Base-by-base conservation (phyloP, 2,888 invertebrate species). In the Nymphalis c-album region DNA sequence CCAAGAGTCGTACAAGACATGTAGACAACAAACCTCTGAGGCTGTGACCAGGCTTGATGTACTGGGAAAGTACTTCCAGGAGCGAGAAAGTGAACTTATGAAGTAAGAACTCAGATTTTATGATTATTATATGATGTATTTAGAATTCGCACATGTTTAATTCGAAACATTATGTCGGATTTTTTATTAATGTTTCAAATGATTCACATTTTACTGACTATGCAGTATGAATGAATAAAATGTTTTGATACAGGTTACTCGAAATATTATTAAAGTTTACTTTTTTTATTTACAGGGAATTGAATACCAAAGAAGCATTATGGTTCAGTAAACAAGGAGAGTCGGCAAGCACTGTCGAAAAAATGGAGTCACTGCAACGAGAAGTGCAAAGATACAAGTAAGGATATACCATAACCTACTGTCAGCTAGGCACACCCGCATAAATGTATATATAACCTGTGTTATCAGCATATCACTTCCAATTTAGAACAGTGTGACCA, bases 61-160 rank as follows among this genome's bases (percentile, higher is more conserved):
- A 1, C 91, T 98, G 51, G 96, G 96, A 0, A 96, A 95, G 80
- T 98, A 98, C 85, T 98, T 98, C 90, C 97, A 97, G 80, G 97
- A 98, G 74, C 96, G 97, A 77, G 98, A 98, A 86, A 93, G 95
- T 17, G 96, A 97, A 85, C 91, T 98, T 60, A 95, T 97, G 88
- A 97, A 97, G 96, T 97, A 93, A 91, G 92, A 92, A 18, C 7
- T 51, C 7, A 16, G 20, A 58, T 18, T 46, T 26, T 53, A 7
- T 18, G 17, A n/a, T 46, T 35, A 18, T 10, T 46, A 8, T 20
- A n/a, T n/a, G n/a, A n/a, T n/a, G n/a, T n/a, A n/a, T n/a, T n/a
- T n/a, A n/a, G n/a, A n/a, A n/a, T n/a, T n/a, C n/a, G n/a, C n/a
- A n/a, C n/a, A n/a, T n/a, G n/a, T n/a, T n/a, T n/a, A n/a, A n/a